Base-by-base conservation (phyloP, 2,797 vertebrate genomes). In the Toxotes lorentzi region DNA sequence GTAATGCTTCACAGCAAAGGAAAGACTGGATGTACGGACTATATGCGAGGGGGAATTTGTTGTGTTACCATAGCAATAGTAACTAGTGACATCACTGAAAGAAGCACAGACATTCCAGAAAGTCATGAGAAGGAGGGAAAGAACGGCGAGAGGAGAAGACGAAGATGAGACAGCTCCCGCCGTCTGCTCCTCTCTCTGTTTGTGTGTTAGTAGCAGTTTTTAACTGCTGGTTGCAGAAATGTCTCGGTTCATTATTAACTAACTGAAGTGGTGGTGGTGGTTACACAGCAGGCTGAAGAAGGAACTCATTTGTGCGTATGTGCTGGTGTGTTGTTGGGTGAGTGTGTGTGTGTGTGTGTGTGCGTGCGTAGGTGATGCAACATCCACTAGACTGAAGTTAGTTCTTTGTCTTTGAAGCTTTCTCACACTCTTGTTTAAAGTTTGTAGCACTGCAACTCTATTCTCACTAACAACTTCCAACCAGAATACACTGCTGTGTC, bases 1-100 rank as follows among this genome's bases (percentile, higher is more conserved):
- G 67, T 59, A 82, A 83, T 53, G 54, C n/a, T n/a, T n/a, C n/a
- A n/a, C n/a, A n/a, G 79, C 70, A 73, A 69, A 73, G 73, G 76
- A 77, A 83, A 81, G 72, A 64, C 47, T 73, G 69, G 79, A 86
- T 69, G 68, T 68, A 78, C 69, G 19, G 64, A 73, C 64, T 57
- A 63, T 77, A 74, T 79, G 78, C 7, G 3, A 63, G 76, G 73
- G 76, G 73, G 81, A 84, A 78, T 88, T 91, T 93, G 88, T 94
- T 94, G 69, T 92, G 92, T 94, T 91, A 32, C 93, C 74, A 87
- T 92, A 77, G 89, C 56, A 30, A 91, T 76, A 50, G 72, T 66
- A 87, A 79, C 76, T 51, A 16, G 83, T 91, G 87, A 93, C 91
- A 89, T 93, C 90, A 91, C 77, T 74, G 47, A 56, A 64, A 80